A percentile compares a stretch with the other conserved stretches of the same genome.
phyloP scores from a whole-genome alignment of 2,113 vertebrate species.

The Tachysurus vachellii region DNA sequence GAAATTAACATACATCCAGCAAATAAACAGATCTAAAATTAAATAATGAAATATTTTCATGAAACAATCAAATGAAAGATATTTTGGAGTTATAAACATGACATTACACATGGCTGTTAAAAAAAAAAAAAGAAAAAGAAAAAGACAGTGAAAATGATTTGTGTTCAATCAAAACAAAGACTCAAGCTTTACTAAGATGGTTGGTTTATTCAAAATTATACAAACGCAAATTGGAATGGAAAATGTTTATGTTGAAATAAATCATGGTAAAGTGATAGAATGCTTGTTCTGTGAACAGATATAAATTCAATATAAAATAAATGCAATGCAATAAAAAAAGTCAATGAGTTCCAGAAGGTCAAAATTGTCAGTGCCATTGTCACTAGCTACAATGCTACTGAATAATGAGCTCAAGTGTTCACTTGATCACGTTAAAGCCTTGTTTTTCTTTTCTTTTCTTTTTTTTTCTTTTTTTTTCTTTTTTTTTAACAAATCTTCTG shows the following conservation, averaged over 20 bases:
- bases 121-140: background rate
- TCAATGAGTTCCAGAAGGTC: background rate
- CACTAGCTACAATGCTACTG: slow-evolving; percentile 43
- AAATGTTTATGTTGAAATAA: slow-evolving; percentile 38
- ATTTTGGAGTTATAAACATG: background rate
- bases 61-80: slow-evolving; percentile 22
- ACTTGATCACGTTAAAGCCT: slow-evolving; percentile 17
- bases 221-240: slow-evolving; percentile 40
- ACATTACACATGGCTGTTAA: background rate
- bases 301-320: slow-evolving; percentile 43
- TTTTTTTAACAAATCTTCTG: slow-evolving; percentile 11
- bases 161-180: slow-evolving; percentile 48
- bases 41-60: slow-evolving; percentile 13
- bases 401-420: slow-evolving; percentile 17
- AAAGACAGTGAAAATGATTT: slow-evolving; percentile 9
- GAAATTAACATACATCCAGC: background rate
- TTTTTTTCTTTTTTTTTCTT: background rate
- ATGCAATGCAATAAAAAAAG: slow-evolving; percentile 34
- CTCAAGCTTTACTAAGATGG: slow-evolving; percentile 45
- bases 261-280: slow-evolving; percentile 27
- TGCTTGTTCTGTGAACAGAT: slow-evolving; percentile 12
- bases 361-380: slow-evolving; percentile 12
- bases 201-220: slow-evolving; percentile 50
- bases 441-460: background rate
- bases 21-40: background rate